phyloP scores from a whole-genome alignment of 1,140 invertebrate genomes.

The Periplaneta americana region DNA sequence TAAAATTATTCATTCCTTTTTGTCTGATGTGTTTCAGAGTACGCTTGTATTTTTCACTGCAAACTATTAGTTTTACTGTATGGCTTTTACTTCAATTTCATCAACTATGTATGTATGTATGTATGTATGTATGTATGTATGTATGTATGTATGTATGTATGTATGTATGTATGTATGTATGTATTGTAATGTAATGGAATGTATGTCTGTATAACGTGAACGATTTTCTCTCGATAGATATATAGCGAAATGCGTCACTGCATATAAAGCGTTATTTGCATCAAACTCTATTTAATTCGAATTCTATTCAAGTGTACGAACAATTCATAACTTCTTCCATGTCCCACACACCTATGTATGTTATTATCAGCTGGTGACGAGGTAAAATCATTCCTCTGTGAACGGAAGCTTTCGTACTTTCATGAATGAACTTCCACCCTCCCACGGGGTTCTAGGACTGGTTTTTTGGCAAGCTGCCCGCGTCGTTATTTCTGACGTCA shows the following conservation, averaged over 20 bases:
- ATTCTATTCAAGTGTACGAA: background rate
- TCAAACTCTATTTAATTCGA: background rate
- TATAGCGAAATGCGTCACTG: no score
- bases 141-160: constrained; percentile 10
- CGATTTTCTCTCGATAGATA: background rate
- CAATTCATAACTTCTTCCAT: background rate
- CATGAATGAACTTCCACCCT: background rate
- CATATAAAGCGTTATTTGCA: background rate
- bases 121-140: constrained; percentile 16
- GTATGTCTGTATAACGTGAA: constrained; percentile 14
- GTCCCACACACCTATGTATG: background rate
- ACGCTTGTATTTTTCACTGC: no score
- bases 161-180: constrained; percentile 19
- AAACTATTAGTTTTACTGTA: no score
- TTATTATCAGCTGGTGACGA: background rate
- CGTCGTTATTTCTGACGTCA: background rate
- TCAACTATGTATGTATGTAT: background rate
- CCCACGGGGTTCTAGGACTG: background rate
- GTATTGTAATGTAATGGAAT: background rate
- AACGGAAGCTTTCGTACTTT: background rate
- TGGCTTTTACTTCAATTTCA: no score
- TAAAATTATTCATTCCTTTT: no score
- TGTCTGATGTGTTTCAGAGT: no score
- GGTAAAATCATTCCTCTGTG: no score
- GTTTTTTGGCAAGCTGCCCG: constrained; percentile 6